Base-by-base conservation (phyloP, 37 sponge, comb jelly and placozoan genomes). In the Bolinopsis microptera region DNA sequence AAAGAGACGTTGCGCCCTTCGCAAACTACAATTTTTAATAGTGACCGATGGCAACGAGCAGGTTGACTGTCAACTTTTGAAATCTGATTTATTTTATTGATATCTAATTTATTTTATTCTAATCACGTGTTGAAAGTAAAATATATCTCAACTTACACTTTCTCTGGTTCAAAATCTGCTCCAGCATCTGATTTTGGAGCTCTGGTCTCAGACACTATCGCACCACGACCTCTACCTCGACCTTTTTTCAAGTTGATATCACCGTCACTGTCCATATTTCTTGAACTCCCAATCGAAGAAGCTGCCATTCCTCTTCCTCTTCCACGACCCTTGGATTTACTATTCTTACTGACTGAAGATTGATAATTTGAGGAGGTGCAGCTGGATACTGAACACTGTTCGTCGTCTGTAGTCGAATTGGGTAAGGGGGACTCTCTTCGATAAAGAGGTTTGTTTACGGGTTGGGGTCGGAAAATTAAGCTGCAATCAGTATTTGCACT, bases 171-270 rank as follows among this genome's bases (percentile, higher is more conserved):
- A 16, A 32, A 3, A 21, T 77, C 80, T 21, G 13, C 61, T 5
- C 5, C 35, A 35, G 28, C 80, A 77, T 36, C 9, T 28, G 80
- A 18, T 32, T 77, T 77, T 27, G 80, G 35, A 3, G 33, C 80
- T 70, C 25, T 22, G 74, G 74, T 22, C 80, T 48, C 61, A 5
- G 13, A 48, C 13, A 48, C 13, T 18, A 34, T 3, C 1, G 80
- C 80, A 1, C 80, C 80, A 32, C 80, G 80, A 22, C 80, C 80
- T 13, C 80, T 34, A 36, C 80, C 80, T 32, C 80, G 80, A 77
- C 80, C 80, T 32, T 36, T 27, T 18, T 32, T 32, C 34, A 32
- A 16, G 13, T 18, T 77, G 35, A 77, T 8, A 32, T 77, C 80
- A 32, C 36, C 21, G 22, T 77, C 80, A 77, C 80, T 35, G 1